Conservation (phyloP, 64 coral and sea anemone species). For the Montipora sp. region DNA sequence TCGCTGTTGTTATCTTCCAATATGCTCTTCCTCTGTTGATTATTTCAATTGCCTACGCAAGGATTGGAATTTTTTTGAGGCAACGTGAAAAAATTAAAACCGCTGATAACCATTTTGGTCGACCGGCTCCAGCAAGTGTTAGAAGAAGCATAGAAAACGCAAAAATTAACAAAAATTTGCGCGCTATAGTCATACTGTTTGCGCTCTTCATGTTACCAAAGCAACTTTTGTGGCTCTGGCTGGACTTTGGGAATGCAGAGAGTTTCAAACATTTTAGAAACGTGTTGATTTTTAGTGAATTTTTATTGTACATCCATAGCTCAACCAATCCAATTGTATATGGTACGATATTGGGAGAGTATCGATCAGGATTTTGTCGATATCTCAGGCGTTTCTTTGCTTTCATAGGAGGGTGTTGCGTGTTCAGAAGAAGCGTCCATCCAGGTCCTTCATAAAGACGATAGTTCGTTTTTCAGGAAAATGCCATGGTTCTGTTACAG, state of each 20-base stretch:
- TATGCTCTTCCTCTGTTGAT: slow-evolving; percentile 68
- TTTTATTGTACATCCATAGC: slow-evolving; percentile 87
- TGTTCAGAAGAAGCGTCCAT: not conserved
- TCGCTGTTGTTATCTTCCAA: slow-evolving; percentile 51
- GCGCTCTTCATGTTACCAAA: slow-evolving; percentile 87
- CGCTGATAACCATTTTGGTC: not conserved
- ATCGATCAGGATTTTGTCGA: slow-evolving; percentile 65
- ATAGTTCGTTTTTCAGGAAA: not conserved
- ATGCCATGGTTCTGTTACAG: not conserved
- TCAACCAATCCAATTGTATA: slow-evolving; percentile 85
- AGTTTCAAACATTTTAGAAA: slow-evolving; percentile 54
- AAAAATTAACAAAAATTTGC: slow-evolving; percentile 82
- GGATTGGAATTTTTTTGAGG: slow-evolving; percentile 56
- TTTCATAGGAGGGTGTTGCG: not conserved
- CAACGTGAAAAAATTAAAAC: slow-evolving; percentile 10
- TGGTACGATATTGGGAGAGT: slow-evolving; percentile 75
- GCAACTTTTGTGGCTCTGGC: slow-evolving; percentile 85
- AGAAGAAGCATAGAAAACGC: slow-evolving; percentile 49
- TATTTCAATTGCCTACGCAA: slow-evolving; percentile 77
- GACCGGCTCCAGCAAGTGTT: not conserved
- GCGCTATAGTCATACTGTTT: slow-evolving; percentile 74
- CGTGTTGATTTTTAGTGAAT: slow-evolving; percentile 70
- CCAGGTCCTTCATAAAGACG: not conserved
- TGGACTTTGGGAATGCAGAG: slow-evolving; percentile 68
- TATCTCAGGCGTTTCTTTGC: slow-evolving; percentile 47